A percentile compares a stretch with the other conserved stretches of the same genome.
Evolutionary conservation across 1,140 invertebrate species (phyloP).

Genomic region (Zaprionus davidi): DNA sequence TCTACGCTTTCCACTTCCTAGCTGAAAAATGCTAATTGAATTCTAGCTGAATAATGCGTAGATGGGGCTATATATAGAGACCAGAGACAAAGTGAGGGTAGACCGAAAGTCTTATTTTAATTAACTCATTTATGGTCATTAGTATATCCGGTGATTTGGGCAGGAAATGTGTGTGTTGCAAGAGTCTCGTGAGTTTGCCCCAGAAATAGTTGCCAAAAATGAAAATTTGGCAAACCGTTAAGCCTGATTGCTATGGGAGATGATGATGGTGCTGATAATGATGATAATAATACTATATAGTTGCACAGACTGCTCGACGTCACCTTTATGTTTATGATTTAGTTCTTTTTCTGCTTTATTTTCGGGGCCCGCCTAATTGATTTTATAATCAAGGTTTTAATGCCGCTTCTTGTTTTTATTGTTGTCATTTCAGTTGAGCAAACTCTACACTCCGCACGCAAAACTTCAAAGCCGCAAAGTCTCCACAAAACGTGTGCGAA

Average conservation of each 20-base stretch:
- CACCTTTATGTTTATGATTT: slow-evolving; percentile 1
- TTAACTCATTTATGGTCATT: slow-evolving; percentile 77
- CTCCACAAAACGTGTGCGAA: slow-evolving; percentile 55
- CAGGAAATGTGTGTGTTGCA: slow-evolving; percentile 61
- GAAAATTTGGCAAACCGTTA: slow-evolving; percentile 51
- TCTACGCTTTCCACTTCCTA: slow-evolving; percentile 64
- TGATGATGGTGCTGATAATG: slow-evolving; percentile 39
- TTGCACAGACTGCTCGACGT: slow-evolving; percentile 32
- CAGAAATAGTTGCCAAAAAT: slow-evolving; percentile 36
- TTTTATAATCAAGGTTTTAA: slow-evolving; percentile 80
- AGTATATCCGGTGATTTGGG: slow-evolving; percentile 70
- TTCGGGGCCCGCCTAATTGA: slow-evolving; percentile 62
- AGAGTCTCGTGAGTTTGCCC: not conserved
- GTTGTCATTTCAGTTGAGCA: slow-evolving; percentile 61
- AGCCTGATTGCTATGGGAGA: slow-evolving; percentile 36
- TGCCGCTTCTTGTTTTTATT: slow-evolving; percentile 60
- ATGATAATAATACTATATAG: slow-evolving; percentile 3
- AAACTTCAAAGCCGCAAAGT: slow-evolving; percentile 48
- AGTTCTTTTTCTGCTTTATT: slow-evolving; percentile 19
- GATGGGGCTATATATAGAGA: slow-evolving; percentile 3
- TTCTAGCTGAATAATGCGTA: slow-evolving; percentile 18
- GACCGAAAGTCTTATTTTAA: slow-evolving; percentile 54
- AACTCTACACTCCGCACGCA: slow-evolving; percentile 43
- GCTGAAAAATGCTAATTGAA: slow-evolving; percentile 40
- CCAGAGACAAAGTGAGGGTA: slow-evolving; percentile 7